A percentile compares a stretch with the other conserved stretches of the same genome.
Conservation (phyloP, 2,797 vertebrate species). For the Danio tinwini region DNA sequence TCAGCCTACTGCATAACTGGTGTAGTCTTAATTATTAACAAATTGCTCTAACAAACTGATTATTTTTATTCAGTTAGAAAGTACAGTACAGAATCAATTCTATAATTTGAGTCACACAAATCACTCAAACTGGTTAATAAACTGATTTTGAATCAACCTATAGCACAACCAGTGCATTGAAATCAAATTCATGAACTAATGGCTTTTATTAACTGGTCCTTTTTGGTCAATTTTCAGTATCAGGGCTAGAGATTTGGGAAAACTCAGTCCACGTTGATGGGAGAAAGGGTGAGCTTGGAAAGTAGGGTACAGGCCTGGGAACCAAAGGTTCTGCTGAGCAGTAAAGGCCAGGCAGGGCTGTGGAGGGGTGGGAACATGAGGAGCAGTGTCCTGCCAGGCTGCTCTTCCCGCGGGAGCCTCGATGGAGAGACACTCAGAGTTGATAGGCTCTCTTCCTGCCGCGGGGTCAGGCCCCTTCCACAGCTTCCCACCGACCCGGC, state of each 20-base stretch:
- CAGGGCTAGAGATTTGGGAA: background rate
- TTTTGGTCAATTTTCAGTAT: background rate
- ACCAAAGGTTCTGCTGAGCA: constrained; percentile 61
- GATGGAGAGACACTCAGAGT: constrained; percentile 76
- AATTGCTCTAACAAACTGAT: too few relatives aligned
- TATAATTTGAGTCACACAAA: background rate
- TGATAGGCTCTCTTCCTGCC: constrained; percentile 89
- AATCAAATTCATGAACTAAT: background rate
- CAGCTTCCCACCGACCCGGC: constrained; percentile 90
- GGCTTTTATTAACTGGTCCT: background rate
- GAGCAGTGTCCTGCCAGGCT: constrained; percentile 89
- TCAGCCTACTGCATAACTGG: too few relatives aligned
- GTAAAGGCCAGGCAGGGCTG: constrained; percentile 44
- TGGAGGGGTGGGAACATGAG: constrained; percentile 88
- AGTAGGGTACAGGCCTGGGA: constrained; percentile 79
- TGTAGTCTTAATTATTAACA: too few relatives aligned
- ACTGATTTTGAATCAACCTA: background rate
- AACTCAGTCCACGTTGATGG: constrained; percentile 21
- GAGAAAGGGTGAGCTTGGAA: constrained; percentile 45
- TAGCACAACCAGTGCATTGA: background rate
- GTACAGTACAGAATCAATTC: background rate
- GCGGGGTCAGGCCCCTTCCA: constrained; percentile 92
- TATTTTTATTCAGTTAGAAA: background rate
- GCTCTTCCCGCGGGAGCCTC: constrained; percentile 84
- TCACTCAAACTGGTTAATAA: background rate